Evolutionary conservation across 2,888 invertebrate species (phyloP).

Genomic region (Adineta ricciae): DNA sequence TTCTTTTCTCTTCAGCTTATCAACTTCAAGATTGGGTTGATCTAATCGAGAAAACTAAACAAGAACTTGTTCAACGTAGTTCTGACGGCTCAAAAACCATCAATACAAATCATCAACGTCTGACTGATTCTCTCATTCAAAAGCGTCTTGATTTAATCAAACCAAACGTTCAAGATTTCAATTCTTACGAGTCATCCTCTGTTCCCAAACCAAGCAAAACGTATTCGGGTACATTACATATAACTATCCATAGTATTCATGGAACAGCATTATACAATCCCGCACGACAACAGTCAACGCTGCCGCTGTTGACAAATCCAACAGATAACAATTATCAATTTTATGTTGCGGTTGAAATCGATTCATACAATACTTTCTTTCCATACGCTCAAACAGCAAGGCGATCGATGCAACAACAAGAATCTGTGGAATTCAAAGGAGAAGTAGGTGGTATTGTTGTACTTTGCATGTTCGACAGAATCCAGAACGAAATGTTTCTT

Average conservation of each 20-base stretch:
- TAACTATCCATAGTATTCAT: neutral
- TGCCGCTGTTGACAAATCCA: neutral
- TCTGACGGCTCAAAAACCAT: neutral
- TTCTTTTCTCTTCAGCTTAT: conserved; percentile 11
- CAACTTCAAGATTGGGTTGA: conserved; percentile 17
- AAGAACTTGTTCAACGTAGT: conserved; percentile 3
- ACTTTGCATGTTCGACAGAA: too few relatives aligned
- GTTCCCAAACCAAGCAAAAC: neutral
- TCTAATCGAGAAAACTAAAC: conserved; percentile 1
- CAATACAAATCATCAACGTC: neutral
- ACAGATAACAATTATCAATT: neutral
- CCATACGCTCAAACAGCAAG: conserved; percentile 1
- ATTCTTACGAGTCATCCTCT: neutral
- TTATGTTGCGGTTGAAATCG: conserved; percentile 12
- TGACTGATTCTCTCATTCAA: neutral
- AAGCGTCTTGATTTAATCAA: conserved; percentile 1
- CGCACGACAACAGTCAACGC: neutral
- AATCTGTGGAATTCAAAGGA: conserved; percentile 1
- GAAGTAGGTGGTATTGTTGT: neutral
- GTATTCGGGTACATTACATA: conserved; percentile 16
- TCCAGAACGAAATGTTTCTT: too few relatives aligned
- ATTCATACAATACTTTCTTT: conserved; percentile 11
- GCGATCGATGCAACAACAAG: neutral
- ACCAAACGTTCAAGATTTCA: neutral
- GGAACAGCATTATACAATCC: neutral